phyloP scores from a whole-genome alignment of 2,113 vertebrate species.

The Ranitomeya variabilis region DNA sequence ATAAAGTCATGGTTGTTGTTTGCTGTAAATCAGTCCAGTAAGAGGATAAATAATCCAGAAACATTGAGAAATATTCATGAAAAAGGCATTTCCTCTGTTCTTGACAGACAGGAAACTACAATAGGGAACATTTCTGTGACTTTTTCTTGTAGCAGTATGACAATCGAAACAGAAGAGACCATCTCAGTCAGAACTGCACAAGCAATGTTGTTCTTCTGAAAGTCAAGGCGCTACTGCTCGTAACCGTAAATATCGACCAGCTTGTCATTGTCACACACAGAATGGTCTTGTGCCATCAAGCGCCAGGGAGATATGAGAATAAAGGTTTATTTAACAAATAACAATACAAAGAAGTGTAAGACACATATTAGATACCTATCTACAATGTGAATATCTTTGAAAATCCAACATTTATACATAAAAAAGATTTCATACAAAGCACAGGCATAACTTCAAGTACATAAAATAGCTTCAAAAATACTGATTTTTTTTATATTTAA shows the following conservation, averaged over 20 bases:
- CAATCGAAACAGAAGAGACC: background rate
- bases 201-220: background rate
- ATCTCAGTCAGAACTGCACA: background rate
- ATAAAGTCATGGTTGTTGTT: too few species aligned
- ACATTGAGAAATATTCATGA: too few species aligned
- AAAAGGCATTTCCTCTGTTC: background rate
- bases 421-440: background rate
- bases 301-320: background rate
- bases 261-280: background rate
- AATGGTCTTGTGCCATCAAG: slow-evolving; percentile 10
- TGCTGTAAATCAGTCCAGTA: too few species aligned
- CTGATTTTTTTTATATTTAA: slow-evolving; percentile 20
- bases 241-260: background rate
- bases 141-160: background rate
- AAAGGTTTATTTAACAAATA: slow-evolving; percentile 44
- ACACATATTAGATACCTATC: slow-evolving; percentile 24
- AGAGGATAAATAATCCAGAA: too few species aligned
- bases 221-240: background rate
- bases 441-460: slow-evolving; percentile 4
- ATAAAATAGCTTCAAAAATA: slow-evolving; percentile 8
- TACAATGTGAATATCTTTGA: slow-evolving; percentile 14
- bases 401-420: slow-evolving; percentile 17
- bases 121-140: background rate
- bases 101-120: background rate
- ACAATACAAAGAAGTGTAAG: slow-evolving; percentile 21